Conservation (phyloP, 2,888 invertebrate species). For the Neoaliturus tenellus region DNA sequence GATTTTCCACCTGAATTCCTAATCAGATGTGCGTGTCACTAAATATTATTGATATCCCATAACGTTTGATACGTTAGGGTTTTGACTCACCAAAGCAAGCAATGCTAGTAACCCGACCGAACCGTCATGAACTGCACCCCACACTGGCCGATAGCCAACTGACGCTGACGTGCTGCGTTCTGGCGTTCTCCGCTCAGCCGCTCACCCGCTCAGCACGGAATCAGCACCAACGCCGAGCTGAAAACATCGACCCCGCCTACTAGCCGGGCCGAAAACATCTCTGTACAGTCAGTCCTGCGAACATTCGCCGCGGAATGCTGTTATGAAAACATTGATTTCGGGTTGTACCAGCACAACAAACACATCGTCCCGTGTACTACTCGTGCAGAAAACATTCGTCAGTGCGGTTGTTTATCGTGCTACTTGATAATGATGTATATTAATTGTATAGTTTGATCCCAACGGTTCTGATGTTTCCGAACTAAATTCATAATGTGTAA, state of each 20-base stretch:
- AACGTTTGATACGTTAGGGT: too few relatives aligned
- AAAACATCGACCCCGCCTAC: not conserved
- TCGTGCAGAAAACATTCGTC: not conserved
- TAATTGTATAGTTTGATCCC: too few relatives aligned
- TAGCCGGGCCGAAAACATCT: not conserved
- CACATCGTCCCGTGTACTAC: not conserved
- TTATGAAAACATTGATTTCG: slow-evolving; percentile 39
- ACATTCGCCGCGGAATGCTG: not conserved
- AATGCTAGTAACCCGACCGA: not conserved
- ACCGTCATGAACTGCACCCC: not conserved
- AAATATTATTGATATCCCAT: too few relatives aligned
- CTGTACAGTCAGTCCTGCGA: not conserved
- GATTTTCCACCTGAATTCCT: too few relatives aligned
- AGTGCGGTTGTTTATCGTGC: too few relatives aligned
- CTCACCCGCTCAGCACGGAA: not conserved
- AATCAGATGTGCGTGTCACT: too few relatives aligned
- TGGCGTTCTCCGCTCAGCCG: too few relatives aligned
- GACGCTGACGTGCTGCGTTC: too few relatives aligned
- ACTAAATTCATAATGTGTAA: too few relatives aligned
- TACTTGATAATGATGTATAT: too few relatives aligned
- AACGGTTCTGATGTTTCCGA: too few relatives aligned
- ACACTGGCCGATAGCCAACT: not conserved
- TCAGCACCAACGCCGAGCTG: not conserved
- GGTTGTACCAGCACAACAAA: slow-evolving; percentile 7
- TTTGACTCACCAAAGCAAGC: slow-evolving; percentile 5